These are phyloP conservation scores for Cephalopterus ornatus DNA, from an alignment of 2,113 vertebrate genomes.

Conservation along the genomic window DNA sequence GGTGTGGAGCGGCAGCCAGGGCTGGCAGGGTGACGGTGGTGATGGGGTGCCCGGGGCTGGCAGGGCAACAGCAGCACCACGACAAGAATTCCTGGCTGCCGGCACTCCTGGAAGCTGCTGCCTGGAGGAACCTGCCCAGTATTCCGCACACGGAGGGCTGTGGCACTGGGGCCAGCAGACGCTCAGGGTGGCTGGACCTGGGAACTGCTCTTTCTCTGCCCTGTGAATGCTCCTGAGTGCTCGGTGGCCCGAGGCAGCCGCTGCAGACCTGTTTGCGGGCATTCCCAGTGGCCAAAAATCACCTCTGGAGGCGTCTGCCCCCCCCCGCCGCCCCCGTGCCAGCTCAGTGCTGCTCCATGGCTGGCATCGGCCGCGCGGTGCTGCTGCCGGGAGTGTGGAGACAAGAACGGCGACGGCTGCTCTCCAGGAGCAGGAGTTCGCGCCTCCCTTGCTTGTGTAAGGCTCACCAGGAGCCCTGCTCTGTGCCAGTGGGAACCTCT, in stretches of 20 bases:
- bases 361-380: fast-evolving
- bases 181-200: neutral
- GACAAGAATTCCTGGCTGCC: neutral
- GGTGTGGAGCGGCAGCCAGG: neutral
- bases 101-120: fast-evolving
- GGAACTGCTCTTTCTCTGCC: neutral
- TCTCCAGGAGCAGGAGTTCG: neutral
- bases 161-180: neutral
- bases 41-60: neutral
- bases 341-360: fast-evolving
- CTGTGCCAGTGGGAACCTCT: neutral
- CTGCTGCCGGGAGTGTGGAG: fast-evolving
- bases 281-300: neutral
- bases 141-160: neutral
- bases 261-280: neutral
- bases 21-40: neutral
- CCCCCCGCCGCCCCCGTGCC: neutral
- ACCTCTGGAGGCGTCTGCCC: neutral
- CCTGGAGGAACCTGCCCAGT: neutral
- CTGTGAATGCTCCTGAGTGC: neutral
- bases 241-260: fast-evolving
- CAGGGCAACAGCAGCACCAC: neutral
- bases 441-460: neutral
- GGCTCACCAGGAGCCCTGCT: neutral
- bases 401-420: neutral